Evolutionary conservation across 2,797 vertebrate genomes (phyloP), one percentile per base, ranked within the genome.

Genomic region (Aphelocoma californica): DNA sequence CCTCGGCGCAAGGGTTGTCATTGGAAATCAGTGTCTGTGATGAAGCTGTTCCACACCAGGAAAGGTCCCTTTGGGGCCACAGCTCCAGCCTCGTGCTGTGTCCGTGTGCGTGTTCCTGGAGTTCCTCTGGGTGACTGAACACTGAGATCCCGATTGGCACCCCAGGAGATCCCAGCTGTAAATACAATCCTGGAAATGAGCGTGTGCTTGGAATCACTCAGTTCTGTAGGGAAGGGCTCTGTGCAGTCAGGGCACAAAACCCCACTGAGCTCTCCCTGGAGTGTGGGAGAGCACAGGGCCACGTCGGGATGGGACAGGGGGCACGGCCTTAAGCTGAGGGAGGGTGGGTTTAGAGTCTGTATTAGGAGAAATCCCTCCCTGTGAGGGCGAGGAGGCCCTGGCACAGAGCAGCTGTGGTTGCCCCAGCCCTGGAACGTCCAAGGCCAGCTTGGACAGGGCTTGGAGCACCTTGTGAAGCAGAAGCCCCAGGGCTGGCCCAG

Each of bases 111-210:
- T 4, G 48, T 4, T 5, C 70, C 28, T 14, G 3, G 29, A 5
- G 25, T 0, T 42, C 31, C 61, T 31, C 8, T 9, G 44, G 11
- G 2, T 6, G 47, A 2, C 0, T 5, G 66, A 60, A 6, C 5
- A 0, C 71, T n/a, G 50, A 23, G 10, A 9, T 47, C 56, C 79
- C 32, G 0, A 2, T 38, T 8, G 12, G 7, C 34, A 5, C 2
- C 47, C 32, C 61, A 4, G 3, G 51, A 18, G 75, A 40, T 10
- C 21, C 6, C 1, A 5, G 36, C 7, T 31, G 31, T 14, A 16
- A 44, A 57, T 1, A 6, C 0, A 13, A 20, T 0, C 75, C 20
- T 34, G 31, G 75, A 9, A 67, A 31, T 3, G 2, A 9, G 18
- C 2, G 18, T 4, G 32, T 19, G 66, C 25, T 31, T 36, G 90